Evolutionary conservation across 2,113 vertebrate species (phyloP).

Genomic region (Sapayoa aenigma): DNA sequence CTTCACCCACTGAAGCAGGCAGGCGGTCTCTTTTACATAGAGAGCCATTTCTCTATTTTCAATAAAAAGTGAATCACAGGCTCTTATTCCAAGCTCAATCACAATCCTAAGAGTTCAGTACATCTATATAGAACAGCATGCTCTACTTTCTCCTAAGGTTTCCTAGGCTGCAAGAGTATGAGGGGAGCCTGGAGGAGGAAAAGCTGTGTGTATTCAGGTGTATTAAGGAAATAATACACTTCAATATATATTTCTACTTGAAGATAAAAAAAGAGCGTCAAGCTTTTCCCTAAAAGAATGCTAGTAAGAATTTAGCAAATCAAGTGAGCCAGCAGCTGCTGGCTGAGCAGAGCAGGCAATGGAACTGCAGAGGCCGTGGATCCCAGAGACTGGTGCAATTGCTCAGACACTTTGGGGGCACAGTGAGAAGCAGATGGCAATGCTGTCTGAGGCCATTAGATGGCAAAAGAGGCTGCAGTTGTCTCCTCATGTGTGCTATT

Average conservation of each 20-base stretch:
- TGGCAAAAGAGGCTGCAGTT: background rate
- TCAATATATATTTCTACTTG: background rate
- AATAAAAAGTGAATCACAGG: background rate
- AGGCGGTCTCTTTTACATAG: background rate
- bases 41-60: background rate
- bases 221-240: background rate
- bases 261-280: background rate
- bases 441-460: background rate
- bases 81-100: background rate
- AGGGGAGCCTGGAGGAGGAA: background rate
- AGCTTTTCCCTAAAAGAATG: background rate
- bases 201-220: background rate
- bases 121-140: background rate
- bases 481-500: background rate
- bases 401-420: background rate
- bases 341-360: background rate
- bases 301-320: background rate
- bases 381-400: too few relatives aligned
- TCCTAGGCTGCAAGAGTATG: background rate
- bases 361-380: rapidly evolving
- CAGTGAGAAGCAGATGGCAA: background rate
- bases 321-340: background rate
- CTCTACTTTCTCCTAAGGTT: background rate
- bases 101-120: background rate
- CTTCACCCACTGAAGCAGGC: background rate